These are phyloP conservation scores for Machimus rusticus DNA, from an alignment of 2,888 invertebrate genomes.

Conservation along the genomic window DNA sequence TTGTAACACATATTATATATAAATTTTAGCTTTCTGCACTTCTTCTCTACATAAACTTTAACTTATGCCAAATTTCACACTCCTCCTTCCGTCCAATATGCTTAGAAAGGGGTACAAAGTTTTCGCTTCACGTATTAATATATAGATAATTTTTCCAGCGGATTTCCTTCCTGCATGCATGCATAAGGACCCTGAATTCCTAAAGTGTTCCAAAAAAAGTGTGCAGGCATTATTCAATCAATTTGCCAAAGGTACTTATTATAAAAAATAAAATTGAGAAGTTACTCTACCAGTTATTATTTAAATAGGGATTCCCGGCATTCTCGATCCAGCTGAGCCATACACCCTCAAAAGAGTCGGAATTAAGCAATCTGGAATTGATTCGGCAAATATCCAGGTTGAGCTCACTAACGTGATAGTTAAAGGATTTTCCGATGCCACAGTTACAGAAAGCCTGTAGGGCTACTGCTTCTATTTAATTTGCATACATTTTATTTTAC, in stretches of 20 bases:
- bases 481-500: not conserved
- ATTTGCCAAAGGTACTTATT: conserved; percentile 62
- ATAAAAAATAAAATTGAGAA: not conserved
- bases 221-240: conserved; percentile 64
- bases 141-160: conserved; percentile 2
- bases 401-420: conserved; percentile 72
- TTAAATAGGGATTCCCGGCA: conserved; percentile 54
- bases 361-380: conserved; percentile 74
- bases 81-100: too few relatives aligned
- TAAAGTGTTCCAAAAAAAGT: not conserved
- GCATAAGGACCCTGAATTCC: not conserved
- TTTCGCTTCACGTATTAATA: too few relatives aligned
- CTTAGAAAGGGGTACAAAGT: too few relatives aligned
- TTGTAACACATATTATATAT: too few relatives aligned
- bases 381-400: conserved; percentile 73
- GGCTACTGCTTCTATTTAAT: conserved; percentile 51
- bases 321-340: conserved; percentile 72
- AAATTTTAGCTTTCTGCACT: too few relatives aligned
- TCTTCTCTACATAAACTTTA: too few relatives aligned
- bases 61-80: too few relatives aligned
- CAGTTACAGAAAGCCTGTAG: conserved; percentile 71
- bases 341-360: conserved; percentile 70
- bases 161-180: not conserved
- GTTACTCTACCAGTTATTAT: not conserved
- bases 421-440: conserved; percentile 70